phyloP scores from a whole-genome alignment of 1,140 invertebrate genomes.

The Drosophila pruinosa region DNA sequence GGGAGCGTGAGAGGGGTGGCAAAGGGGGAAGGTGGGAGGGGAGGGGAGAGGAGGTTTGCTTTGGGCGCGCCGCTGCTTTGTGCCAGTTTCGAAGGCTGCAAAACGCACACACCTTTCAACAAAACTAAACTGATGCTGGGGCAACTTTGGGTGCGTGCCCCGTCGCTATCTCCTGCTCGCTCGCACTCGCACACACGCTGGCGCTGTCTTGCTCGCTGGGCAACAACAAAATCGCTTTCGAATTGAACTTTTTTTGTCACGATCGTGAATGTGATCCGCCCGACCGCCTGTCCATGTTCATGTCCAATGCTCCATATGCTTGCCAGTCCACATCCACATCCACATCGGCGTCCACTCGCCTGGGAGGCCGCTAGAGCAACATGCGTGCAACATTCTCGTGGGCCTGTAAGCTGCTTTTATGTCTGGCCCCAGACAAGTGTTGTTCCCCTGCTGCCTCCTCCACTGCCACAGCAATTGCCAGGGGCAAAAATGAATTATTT shows the following conservation, averaged over 20 bases:
- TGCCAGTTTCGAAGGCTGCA: constrained; percentile 76
- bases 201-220: constrained; percentile 9
- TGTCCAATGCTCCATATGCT: background rate
- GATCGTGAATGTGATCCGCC: constrained; percentile 31
- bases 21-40: background rate
- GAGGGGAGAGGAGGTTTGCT: background rate
- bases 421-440: background rate
- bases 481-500: constrained; percentile 82
- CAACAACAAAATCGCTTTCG: constrained; percentile 54
- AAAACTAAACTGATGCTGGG: constrained; percentile 38
- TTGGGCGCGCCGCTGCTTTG: constrained; percentile 60
- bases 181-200: constrained; percentile 14
- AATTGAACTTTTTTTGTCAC: constrained; percentile 78
- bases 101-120: constrained; percentile 75
- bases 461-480: constrained; percentile 49
- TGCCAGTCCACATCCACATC: constrained; percentile 12
- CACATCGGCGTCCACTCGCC: constrained; percentile 7
- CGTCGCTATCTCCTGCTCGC: constrained; percentile 14
- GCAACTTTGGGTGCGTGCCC: constrained; percentile 66
- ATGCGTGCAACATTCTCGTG: constrained; percentile 59
- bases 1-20: background rate
- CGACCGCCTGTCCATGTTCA: background rate
- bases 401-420: constrained; percentile 27
- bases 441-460: background rate
- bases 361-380: constrained; percentile 19